A percentile compares a stretch with the other conserved stretches of the same genome.
phyloP scores from a whole-genome alignment of 2,797 vertebrate genomes.

The Pseudochirops corinnae region DNA sequence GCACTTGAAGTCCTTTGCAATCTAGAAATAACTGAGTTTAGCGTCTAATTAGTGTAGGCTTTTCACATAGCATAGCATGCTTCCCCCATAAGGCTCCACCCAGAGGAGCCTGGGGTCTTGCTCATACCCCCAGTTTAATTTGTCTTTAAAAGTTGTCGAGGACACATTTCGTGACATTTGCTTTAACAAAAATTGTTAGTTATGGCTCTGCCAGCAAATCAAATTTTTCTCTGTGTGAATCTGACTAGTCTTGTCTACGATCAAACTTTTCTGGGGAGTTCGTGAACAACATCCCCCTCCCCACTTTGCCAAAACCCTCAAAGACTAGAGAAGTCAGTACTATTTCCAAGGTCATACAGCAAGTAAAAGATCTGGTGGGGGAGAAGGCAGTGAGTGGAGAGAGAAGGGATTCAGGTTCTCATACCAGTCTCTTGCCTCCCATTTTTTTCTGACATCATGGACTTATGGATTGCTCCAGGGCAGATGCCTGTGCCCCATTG shows the following conservation, averaged over 20 bases:
- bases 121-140: background rate
- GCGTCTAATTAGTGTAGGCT: background rate
- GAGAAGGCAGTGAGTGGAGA: background rate
- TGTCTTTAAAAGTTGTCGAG: background rate
- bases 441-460: background rate
- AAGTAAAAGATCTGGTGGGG: background rate
- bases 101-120: background rate
- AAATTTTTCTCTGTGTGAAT: background rate
- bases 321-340: background rate
- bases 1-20: background rate
- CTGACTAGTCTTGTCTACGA: background rate
- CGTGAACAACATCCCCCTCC: background rate
- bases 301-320: background rate
- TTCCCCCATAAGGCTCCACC: background rate
- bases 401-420: background rate
- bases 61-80: background rate
- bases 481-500: background rate
- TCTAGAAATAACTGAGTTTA: background rate
- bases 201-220: background rate
- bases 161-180: background rate
- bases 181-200: background rate
- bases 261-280: background rate
- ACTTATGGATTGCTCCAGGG: slow-evolving; percentile 2
- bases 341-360: background rate
- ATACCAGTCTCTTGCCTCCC: background rate